A percentile compares a stretch with the other conserved stretches of the same genome.
phyloP scores from a whole-genome alignment of 2,797 vertebrate genomes.

The Anisognathus igniventris region DNA sequence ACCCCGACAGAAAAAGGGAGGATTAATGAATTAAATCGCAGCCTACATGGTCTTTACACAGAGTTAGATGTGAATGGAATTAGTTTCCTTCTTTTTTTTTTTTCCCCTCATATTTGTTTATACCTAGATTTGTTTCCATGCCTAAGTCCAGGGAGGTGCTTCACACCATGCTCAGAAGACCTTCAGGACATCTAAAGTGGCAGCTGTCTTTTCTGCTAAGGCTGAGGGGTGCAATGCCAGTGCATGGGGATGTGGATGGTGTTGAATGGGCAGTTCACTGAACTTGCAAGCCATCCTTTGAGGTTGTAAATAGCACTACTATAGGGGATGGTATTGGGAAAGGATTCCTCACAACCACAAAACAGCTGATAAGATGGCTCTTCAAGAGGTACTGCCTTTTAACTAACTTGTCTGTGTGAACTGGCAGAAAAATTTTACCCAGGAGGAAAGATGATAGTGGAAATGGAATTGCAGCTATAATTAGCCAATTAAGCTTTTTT shows the following conservation, averaged over 20 bases:
- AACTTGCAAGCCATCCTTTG: background rate
- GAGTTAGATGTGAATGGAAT: background rate
- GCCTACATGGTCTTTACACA: background rate
- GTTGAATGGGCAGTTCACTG: fast-evolving
- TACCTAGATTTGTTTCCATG: background rate
- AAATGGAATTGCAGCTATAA: background rate
- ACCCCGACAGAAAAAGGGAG: background rate
- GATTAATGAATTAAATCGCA: background rate
- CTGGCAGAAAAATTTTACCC: background rate
- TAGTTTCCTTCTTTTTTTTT: background rate
- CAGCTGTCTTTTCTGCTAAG: background rate
- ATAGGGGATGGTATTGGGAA: background rate
- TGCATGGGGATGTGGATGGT: no score
- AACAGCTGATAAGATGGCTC: background rate
- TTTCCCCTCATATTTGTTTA: fast-evolving
- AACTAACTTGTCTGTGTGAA: background rate
- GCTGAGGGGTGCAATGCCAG: no score
- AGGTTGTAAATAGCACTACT: background rate
- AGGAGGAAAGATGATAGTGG: background rate
- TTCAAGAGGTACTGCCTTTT: background rate
- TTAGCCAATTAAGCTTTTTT: background rate
- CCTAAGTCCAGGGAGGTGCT: background rate
- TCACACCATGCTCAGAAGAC: background rate
- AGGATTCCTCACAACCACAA: background rate
- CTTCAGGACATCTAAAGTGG: background rate